Conservation (phyloP, 2,113 vertebrate species). For the Prinia subflava region DNA sequence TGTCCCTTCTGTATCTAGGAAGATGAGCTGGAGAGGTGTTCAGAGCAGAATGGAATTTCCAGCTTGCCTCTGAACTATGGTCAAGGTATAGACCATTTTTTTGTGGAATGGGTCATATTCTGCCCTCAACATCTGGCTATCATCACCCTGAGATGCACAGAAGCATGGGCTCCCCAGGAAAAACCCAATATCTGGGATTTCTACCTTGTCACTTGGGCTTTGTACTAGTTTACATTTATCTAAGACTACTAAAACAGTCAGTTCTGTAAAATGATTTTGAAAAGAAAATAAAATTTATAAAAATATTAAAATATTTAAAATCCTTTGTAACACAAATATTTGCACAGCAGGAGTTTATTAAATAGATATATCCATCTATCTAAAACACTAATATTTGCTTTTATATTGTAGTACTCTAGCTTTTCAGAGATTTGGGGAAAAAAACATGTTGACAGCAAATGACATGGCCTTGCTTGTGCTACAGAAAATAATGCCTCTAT, state of each 20-base stretch:
- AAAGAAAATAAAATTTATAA: background rate
- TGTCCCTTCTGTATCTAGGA: background rate
- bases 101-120: background rate
- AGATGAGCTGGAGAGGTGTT: background rate
- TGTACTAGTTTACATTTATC: background rate
- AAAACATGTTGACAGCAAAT: background rate
- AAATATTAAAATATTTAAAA: background rate
- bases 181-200: background rate
- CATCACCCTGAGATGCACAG: background rate
- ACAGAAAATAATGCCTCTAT: background rate
- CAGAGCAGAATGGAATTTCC: background rate
- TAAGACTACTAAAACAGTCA: background rate
- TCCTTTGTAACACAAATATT: background rate
- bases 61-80: background rate
- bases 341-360: background rate
- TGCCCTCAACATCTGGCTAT: rapidly evolving
- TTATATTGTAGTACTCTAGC: background rate
- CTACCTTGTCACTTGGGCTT: background rate
- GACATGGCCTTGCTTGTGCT: background rate
- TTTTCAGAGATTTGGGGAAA: background rate
- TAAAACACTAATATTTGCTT: background rate
- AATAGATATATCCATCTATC: background rate
- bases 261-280: background rate
- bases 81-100: background rate
- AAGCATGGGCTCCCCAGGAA: background rate